phyloP scores from a whole-genome alignment of 30 jellyfish, hydroid and myxozoan genomes.

The Cassiopea andromeda region DNA sequence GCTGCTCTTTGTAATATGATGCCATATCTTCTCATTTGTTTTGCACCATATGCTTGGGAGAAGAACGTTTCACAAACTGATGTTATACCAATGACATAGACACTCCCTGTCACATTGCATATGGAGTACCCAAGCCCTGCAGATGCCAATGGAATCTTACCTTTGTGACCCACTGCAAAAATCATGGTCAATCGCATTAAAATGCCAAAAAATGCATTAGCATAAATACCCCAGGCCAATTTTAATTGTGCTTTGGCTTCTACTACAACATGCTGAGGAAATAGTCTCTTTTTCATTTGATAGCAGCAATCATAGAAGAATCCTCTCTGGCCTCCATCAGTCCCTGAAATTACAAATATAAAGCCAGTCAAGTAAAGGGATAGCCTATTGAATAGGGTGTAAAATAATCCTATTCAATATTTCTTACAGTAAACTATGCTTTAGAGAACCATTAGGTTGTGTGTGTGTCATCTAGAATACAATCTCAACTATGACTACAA shows the following conservation, averaged over 20 bases:
- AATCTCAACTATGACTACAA: neutral
- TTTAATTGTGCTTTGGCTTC: slow-evolving; percentile 40
- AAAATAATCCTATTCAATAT: neutral
- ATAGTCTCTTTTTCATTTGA: slow-evolving; percentile 19
- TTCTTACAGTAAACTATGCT: neutral
- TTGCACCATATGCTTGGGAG: slow-evolving; percentile 76
- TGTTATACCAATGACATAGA: slow-evolving; percentile 38
- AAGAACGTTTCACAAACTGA: slow-evolving; percentile 60
- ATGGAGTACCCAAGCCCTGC: slow-evolving; percentile 64
- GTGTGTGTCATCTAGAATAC: neutral
- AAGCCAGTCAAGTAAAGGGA: neutral
- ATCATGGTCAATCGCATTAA: slow-evolving; percentile 40
- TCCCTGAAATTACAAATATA: neutral
- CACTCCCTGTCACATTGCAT: slow-evolving; percentile 58
- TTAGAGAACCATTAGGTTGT: neutral
- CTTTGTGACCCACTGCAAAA: slow-evolving; percentile 57
- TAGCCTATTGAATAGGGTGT: neutral
- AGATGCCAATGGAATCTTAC: slow-evolving; percentile 50
- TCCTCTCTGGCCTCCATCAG: slow-evolving; percentile 5
- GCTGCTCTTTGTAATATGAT: slow-evolving; percentile 54
- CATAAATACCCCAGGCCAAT: slow-evolving; percentile 51
- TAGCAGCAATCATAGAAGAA: slow-evolving; percentile 17
- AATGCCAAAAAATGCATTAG: slow-evolving; percentile 27
- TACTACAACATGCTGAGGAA: slow-evolving; percentile 21
- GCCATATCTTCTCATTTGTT: slow-evolving; percentile 57